phyloP scores from a whole-genome alignment of 2,797 vertebrate species.

The Pteropus rufus region DNA sequence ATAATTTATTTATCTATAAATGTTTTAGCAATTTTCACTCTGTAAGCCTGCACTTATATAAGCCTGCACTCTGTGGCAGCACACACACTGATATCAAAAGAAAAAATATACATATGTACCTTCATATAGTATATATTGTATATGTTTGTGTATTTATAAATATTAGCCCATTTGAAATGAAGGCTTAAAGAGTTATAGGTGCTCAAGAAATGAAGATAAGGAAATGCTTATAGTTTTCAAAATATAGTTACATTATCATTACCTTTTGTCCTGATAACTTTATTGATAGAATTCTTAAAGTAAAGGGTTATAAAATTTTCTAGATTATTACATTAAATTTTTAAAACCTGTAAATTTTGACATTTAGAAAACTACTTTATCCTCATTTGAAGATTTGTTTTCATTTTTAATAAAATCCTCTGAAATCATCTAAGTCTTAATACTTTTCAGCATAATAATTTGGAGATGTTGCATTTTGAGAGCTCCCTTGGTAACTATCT shows the following conservation, averaged over 20 bases:
- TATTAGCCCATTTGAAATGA: not conserved
- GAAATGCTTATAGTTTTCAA: slow-evolving; percentile 26
- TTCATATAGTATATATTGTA: not conserved
- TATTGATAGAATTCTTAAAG: not conserved
- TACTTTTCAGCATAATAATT: not conserved
- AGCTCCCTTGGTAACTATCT: slow-evolving; percentile 27
- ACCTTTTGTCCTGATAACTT: not conserved
- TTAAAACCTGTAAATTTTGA: not conserved
- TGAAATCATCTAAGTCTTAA: not conserved
- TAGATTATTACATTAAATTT: not conserved
- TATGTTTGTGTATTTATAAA: not conserved
- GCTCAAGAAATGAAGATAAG: not conserved
- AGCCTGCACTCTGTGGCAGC: not conserved
- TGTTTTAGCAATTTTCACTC: not conserved
- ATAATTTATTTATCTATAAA: not conserved
- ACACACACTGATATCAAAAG: not conserved
- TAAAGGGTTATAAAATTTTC: not conserved
- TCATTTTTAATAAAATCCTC: not conserved
- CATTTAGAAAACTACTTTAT: not conserved
- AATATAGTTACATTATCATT: not conserved
- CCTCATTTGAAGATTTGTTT: not conserved
- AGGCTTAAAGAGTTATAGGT: not conserved
- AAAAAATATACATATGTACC: not conserved
- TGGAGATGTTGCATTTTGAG: not conserved
- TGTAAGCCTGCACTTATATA: not conserved